These are phyloP conservation scores for Semnopithecus entellus DNA, from an alignment of 2,113 vertebrate genomes.

Conservation along the genomic window DNA sequence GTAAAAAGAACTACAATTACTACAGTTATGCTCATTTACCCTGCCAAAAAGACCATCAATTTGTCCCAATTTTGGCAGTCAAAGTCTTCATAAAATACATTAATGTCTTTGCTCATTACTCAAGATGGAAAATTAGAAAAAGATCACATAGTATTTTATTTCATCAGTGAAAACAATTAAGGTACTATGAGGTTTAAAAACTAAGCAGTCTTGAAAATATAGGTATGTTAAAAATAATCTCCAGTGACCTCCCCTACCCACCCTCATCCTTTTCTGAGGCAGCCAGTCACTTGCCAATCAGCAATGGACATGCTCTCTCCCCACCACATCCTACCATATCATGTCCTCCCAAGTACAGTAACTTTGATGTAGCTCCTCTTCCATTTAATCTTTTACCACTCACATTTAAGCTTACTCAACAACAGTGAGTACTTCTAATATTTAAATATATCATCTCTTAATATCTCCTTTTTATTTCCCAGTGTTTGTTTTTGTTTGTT, in stretches of 20 bases:
- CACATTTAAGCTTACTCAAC: neutral
- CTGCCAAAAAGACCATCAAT: neutral
- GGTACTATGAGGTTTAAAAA: neutral
- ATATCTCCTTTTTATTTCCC: neutral
- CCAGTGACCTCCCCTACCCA: neutral
- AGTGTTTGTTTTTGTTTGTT: neutral
- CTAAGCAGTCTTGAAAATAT: neutral
- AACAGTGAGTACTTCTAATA: neutral
- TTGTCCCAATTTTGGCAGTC: neutral
- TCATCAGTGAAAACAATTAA: neutral
- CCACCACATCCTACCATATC: too few relatives aligned
- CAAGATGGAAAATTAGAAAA: constrained; percentile 6
- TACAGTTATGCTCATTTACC: neutral
- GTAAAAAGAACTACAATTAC: neutral
- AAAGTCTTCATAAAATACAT: neutral
- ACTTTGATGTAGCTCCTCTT: neutral
- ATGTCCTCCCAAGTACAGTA: rapidly evolving
- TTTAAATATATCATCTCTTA: neutral
- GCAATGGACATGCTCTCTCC: neutral
- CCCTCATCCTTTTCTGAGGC: neutral
- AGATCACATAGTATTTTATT: neutral
- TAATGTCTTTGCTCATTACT: neutral
- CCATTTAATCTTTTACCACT: neutral
- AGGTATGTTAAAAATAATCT: neutral
- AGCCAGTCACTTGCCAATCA: neutral